Percentiles rank a stretch among this genome's conserved stretches.
Evolutionary conservation across 2,797 vertebrate species (phyloP).

Genomic region (Nyctibius grandis): DNA sequence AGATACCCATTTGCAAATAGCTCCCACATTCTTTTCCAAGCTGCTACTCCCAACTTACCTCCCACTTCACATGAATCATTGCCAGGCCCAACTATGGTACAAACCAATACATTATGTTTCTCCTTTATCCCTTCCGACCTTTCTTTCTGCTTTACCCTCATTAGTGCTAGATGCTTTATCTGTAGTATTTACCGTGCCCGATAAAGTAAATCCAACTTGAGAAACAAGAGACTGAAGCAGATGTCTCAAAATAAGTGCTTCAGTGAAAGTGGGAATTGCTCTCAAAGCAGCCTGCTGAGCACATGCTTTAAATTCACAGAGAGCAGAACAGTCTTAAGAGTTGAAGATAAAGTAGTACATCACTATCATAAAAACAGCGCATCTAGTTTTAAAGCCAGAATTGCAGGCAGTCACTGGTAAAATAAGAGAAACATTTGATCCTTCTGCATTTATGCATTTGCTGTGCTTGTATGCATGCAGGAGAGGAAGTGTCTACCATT

Average conservation of each 20-base stretch:
- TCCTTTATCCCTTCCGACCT: not conserved
- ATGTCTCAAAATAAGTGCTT: not conserved
- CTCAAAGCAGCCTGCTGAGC: not conserved
- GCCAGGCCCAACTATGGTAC: not conserved
- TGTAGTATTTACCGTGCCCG: not conserved
- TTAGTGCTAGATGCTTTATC: not conserved
- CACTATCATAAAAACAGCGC: not conserved
- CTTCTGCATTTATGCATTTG: not conserved
- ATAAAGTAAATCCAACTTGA: not conserved
- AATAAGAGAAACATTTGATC: not conserved
- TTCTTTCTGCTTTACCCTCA: not conserved
- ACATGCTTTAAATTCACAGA: not conserved
- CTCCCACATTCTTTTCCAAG: conserved; percentile 11
- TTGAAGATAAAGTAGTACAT: not conserved
- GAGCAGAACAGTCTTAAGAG: not conserved
- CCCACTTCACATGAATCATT: not conserved
- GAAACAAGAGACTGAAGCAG: not conserved
- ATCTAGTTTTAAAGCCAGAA: not conserved
- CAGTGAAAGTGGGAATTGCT: not conserved
- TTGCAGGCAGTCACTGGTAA: not conserved
- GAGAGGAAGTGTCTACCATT: not conserved
- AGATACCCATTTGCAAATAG: not conserved
- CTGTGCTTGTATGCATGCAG: not conserved
- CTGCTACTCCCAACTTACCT: conserved; percentile 5
- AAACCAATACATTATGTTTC: not conserved